These are phyloP conservation scores for roundworm (Caenorhabditis elegans) DNA, from an alignment of 1,140 invertebrate genomes.

Conservation along the genomic window DNA sequence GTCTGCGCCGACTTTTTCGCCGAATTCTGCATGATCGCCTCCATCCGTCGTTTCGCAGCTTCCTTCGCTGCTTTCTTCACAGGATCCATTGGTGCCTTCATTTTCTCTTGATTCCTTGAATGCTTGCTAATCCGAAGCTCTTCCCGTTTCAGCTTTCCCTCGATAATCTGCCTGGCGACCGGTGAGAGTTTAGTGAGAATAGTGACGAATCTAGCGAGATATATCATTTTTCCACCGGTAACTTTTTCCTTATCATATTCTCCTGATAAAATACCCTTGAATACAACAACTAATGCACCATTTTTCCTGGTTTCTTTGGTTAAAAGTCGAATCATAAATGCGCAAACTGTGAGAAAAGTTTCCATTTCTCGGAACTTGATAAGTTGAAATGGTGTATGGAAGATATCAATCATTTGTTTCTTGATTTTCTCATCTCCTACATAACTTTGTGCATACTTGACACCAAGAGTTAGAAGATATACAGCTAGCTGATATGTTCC, in stretches of 20 bases:
- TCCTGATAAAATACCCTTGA: not conserved
- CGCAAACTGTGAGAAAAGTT: not conserved
- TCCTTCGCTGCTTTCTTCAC: not conserved
- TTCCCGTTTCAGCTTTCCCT: not conserved
- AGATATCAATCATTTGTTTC: not conserved
- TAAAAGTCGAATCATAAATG: not conserved
- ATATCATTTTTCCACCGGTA: not conserved
- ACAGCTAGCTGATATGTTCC: conserved; percentile 32
- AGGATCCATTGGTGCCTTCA: not conserved
- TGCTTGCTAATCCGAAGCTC: not conserved
- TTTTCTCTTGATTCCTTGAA: not conserved
- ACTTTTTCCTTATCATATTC: conserved; percentile 15
- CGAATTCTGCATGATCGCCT: not conserved
- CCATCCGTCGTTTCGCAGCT: not conserved
- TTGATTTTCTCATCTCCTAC: not conserved
- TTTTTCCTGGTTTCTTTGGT: not conserved
- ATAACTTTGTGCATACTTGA: not conserved
- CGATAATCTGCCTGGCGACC: not conserved
- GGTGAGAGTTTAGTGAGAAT: not conserved
- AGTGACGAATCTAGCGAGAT: conserved; percentile 26
- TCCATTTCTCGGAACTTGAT: not conserved
- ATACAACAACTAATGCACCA: not conserved
- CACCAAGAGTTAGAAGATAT: conserved; percentile 29
- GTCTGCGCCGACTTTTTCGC: not conserved
- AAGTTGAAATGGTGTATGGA: not conserved